phyloP scores from a whole-genome alignment of 2,888 invertebrate genomes.

The Diogma glabrata region DNA sequence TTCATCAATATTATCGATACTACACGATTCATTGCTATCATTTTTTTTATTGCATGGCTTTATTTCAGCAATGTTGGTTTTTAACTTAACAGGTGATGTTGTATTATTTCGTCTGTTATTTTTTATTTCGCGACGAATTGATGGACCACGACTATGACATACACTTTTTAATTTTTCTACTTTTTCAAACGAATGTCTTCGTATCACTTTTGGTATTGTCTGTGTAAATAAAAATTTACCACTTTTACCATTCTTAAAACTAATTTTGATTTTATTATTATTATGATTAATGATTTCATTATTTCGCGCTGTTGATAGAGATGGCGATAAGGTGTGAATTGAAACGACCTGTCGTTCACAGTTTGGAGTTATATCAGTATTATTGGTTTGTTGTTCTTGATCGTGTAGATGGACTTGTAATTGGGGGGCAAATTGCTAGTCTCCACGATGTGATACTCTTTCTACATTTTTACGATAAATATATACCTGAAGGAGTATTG shows the following conservation, averaged over 20 bases:
- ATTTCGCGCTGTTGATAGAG: background rate
- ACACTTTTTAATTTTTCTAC: conserved; percentile 4
- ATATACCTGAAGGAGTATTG: conserved; percentile 57
- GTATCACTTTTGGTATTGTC: conserved; percentile 7
- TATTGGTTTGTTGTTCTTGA: background rate
- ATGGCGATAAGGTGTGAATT: conserved; percentile 1
- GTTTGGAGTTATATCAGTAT: background rate
- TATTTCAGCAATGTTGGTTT: background rate
- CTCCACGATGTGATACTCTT: conserved; percentile 46
- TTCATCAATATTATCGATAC: background rate
- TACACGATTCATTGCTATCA: background rate
- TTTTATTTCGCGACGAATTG: background rate
- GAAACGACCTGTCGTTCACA: background rate
- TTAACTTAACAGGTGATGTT: conserved; percentile 5
- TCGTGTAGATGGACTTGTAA: conserved; percentile 22
- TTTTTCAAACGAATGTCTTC: conserved; percentile 11
- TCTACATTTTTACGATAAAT: conserved; percentile 46
- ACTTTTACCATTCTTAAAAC: background rate
- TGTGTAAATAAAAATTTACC: conserved; percentile 5
- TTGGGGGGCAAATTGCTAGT: conserved; percentile 49
- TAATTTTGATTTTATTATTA: background rate
- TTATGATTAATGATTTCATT: background rate
- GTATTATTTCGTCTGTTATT: background rate
- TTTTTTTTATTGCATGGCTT: background rate
- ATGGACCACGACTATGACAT: background rate